Evolutionary conservation across 1,140 invertebrate genomes (phyloP).

Genomic region (Drosophila parvula): DNA sequence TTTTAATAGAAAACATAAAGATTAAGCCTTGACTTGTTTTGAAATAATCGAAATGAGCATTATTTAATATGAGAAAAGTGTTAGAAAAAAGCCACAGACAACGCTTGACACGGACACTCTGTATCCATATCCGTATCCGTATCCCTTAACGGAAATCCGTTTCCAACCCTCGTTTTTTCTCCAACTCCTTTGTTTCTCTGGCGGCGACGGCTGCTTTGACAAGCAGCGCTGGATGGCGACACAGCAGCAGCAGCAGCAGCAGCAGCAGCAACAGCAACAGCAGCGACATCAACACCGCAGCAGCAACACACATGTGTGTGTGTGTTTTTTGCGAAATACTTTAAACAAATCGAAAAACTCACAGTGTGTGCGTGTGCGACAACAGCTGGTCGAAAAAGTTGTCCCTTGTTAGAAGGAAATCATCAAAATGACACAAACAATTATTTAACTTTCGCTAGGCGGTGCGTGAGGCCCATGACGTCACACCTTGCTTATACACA

Average conservation of each 20-base stretch:
- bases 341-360: slow-evolving; percentile 75
- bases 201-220: slow-evolving; percentile 70
- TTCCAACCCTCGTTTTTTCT: not conserved
- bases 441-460: slow-evolving; percentile 80
- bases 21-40: too few species aligned
- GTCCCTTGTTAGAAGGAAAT: slow-evolving; percentile 73
- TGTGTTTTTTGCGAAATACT: slow-evolving; percentile 55
- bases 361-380: slow-evolving; percentile 52
- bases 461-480: slow-evolving; percentile 69
- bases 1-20: too few species aligned
- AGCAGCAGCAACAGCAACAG: slow-evolving; percentile 41
- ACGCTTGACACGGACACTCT: slow-evolving; percentile 2
- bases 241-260: slow-evolving; percentile 51
- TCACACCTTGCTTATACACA: slow-evolving; percentile 30
- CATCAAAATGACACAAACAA: slow-evolving; percentile 82
- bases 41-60: too few species aligned
- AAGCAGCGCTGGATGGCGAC: slow-evolving; percentile 55
- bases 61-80: not conserved
- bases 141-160: slow-evolving; percentile 4
- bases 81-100: slow-evolving; percentile 24
- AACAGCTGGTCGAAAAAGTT: slow-evolving; percentile 76
- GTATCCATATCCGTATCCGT: not conserved
- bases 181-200: slow-evolving; percentile 12
- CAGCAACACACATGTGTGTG: slow-evolving; percentile 30
- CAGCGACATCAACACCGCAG: slow-evolving; percentile 17